These are phyloP conservation scores for Hypercompe scribonia DNA, from an alignment of 2,888 invertebrate species.

Conservation along the genomic window DNA sequence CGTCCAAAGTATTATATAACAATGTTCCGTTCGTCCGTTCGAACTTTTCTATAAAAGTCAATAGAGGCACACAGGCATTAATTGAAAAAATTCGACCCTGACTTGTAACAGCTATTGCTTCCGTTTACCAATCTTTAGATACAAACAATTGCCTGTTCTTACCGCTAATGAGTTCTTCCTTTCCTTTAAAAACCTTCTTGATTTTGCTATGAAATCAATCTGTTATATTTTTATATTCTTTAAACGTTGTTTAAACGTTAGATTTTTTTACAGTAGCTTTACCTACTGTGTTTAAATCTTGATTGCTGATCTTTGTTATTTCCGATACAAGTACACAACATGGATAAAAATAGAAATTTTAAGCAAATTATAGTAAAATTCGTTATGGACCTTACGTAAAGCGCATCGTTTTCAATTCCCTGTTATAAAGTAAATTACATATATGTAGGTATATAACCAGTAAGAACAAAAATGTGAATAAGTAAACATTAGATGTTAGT, in stretches of 20 bases:
- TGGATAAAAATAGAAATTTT: not conserved
- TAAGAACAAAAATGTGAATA: not conserved
- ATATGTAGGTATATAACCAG: not conserved
- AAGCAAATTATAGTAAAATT: slow-evolving; percentile 1
- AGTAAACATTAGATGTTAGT: not conserved
- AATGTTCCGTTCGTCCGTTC: no score
- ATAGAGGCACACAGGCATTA: no score
- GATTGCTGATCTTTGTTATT: not conserved
- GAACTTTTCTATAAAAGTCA: no score
- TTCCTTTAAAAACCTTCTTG: no score
- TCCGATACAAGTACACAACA: not conserved
- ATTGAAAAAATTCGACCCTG: no score
- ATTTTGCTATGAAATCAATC: no score
- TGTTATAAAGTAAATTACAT: not conserved
- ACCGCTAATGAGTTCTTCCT: no score
- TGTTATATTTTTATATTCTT: no score
- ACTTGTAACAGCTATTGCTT: no score
- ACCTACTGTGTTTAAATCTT: not conserved
- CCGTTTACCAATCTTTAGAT: no score
- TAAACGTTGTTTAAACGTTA: not conserved
- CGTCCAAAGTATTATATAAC: no score
- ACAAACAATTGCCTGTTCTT: no score
- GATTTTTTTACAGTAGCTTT: not conserved
- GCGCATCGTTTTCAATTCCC: slow-evolving; percentile 2
- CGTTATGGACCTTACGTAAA: not conserved